Conservation (phyloP, 2,888 invertebrate species). For the Copidosoma aretas region DNA sequence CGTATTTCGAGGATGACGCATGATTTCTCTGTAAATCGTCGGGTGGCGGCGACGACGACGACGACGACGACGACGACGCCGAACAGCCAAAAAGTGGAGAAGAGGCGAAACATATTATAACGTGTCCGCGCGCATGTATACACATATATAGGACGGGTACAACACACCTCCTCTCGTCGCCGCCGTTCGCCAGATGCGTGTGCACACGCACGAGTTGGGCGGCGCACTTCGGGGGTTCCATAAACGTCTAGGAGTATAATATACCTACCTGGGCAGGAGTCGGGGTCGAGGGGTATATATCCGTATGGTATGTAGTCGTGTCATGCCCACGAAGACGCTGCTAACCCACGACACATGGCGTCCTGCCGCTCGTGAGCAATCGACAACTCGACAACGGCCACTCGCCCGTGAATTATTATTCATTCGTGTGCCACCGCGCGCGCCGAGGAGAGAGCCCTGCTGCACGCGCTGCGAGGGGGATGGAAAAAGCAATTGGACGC, state of each 20-base stretch:
- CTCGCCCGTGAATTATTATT: not conserved
- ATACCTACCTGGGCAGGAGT: too few relatives aligned
- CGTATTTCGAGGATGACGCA: constrained; percentile 27
- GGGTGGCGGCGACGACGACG: not conserved
- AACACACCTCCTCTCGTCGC: too few relatives aligned
- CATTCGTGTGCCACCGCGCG: not conserved
- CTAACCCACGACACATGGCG: constrained; percentile 20
- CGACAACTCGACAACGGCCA: not conserved
- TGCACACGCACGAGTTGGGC: too few relatives aligned
- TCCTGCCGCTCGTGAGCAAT: not conserved
- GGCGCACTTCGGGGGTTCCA: not conserved
- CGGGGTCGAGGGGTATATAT: constrained; percentile 7
- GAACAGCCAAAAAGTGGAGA: not conserved
- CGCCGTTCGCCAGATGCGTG: constrained; percentile 33
- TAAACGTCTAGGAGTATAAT: not conserved
- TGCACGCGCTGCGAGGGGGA: too few relatives aligned
- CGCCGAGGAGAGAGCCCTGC: too few relatives aligned
- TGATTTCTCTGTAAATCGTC: constrained; percentile 20
- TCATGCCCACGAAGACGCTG: not conserved
- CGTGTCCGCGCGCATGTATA: too few relatives aligned
- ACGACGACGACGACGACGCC: not conserved
- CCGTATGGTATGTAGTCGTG: constrained; percentile 6
- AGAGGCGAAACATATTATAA: not conserved
- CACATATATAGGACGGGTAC: not conserved
- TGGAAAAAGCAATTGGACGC: too few relatives aligned